Percentiles rank a stretch among this genome's conserved stretches.
Evolutionary conservation across 2,888 invertebrate genomes (phyloP).

Genomic region (Eristalis intricaria): DNA sequence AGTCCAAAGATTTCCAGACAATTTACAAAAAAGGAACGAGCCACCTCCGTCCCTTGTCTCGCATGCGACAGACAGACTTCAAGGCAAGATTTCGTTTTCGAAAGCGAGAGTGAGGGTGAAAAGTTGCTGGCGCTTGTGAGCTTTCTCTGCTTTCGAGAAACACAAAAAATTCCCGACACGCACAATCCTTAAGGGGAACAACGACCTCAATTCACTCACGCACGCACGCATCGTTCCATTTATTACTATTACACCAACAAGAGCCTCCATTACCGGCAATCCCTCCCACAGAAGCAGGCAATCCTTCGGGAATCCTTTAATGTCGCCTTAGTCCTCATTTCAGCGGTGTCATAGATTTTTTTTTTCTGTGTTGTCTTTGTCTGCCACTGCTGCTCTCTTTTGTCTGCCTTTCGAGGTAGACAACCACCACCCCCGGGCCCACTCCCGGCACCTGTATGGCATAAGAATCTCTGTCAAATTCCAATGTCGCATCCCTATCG

Average conservation of each 20-base stretch:
- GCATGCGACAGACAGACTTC: not conserved
- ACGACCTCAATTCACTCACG: constrained; percentile 45
- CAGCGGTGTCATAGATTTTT: constrained; percentile 48
- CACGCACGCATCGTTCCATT: constrained; percentile 38
- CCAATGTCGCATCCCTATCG: constrained; percentile 43
- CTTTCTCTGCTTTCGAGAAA: not conserved
- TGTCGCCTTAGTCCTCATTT: constrained; percentile 61
- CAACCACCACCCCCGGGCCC: not conserved
- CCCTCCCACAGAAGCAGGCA: not conserved
- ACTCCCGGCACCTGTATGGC: not conserved
- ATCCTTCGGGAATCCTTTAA: constrained; percentile 52
- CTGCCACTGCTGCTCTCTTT: not conserved
- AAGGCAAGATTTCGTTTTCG: not conserved
- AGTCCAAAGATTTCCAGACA: constrained; percentile 33
- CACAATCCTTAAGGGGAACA: constrained; percentile 17
- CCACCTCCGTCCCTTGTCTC: not conserved
- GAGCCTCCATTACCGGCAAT: constrained; percentile 11
- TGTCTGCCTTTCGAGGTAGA: constrained; percentile 14
- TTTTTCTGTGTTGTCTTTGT: not conserved
- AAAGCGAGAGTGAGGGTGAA: not conserved
- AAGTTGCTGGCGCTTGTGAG: not conserved
- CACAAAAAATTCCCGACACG: constrained; percentile 50
- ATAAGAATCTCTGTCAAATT: constrained; percentile 60
- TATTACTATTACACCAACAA: constrained; percentile 53
- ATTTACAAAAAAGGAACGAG: constrained; percentile 14